These are phyloP conservation scores for Halocynthia aurantium DNA, from an alignment of 23 tunicate species.

Conservation along the genomic window DNA sequence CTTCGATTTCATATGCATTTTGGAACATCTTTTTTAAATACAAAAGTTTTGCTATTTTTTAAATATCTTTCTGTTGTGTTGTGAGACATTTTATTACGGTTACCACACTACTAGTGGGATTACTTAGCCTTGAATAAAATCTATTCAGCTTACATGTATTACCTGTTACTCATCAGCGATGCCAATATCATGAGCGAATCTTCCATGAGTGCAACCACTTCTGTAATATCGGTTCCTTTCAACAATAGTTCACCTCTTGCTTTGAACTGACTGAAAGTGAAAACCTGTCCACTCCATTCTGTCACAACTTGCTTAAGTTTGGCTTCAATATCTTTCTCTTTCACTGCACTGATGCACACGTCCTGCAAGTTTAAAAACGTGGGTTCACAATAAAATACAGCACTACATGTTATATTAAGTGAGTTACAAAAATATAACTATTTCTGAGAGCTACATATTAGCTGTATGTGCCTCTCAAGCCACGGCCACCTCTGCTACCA, in stretches of 20 bases:
- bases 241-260: conserved; percentile 75
- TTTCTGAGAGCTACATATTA: no score
- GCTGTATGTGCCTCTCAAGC: neutral
- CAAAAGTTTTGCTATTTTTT: no score
- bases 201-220: conserved; percentile 96
- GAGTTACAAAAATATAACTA: no score
- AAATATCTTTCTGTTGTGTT: no score
- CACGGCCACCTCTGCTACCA: neutral
- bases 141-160: neutral
- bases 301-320: conserved; percentile 89
- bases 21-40: no score
- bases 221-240: conserved; percentile 87
- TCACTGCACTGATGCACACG: conserved; percentile 94
- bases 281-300: conserved; percentile 88
- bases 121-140: no score
- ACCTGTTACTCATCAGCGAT: conserved; percentile 97
- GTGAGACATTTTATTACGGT: no score
- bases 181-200: conserved; percentile 99
- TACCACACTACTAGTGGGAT: no score
- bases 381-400: no score
- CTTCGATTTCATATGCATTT: no score
- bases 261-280: conserved; percentile 82
- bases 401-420: no score
- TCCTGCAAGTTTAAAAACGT: conserved; percentile 29
- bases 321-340: conserved; percentile 92